These are phyloP conservation scores for Oncopodura yosiiana DNA, from an alignment of 1,140 invertebrate species.

Conservation along the genomic window DNA sequence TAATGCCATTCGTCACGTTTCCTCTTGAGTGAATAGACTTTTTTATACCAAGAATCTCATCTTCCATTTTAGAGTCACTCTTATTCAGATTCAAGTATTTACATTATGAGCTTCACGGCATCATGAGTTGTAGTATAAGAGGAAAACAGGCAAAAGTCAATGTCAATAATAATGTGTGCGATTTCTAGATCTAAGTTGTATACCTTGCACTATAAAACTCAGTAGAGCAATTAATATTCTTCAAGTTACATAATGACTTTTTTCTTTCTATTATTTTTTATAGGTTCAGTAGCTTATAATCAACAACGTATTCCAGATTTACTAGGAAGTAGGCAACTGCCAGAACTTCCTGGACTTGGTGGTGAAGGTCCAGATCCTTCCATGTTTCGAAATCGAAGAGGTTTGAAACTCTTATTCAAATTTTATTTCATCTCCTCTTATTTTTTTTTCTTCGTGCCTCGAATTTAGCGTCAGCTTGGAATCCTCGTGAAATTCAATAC, in stretches of 20 bases:
- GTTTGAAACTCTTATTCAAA: background rate
- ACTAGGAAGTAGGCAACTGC: slow-evolving; percentile 26
- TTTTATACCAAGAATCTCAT: too few relatives aligned
- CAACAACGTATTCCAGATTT: slow-evolving; percentile 25
- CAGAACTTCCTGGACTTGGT: slow-evolving; percentile 31
- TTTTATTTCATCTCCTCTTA: background rate
- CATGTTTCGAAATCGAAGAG: slow-evolving; percentile 31
- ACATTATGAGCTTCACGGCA: background rate
- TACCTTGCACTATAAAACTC: background rate
- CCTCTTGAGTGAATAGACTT: too few relatives aligned
- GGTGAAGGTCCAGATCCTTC: slow-evolving; percentile 25
- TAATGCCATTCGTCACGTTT: too few relatives aligned
- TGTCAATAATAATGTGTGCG: background rate
- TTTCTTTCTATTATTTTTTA: slow-evolving; percentile 7
- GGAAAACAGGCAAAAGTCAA: background rate
- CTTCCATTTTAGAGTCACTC: too few relatives aligned
- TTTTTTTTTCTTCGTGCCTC: too few relatives aligned
- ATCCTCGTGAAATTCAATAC: slow-evolving; percentile 32
- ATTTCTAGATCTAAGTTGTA: background rate
- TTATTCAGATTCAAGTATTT: background rate
- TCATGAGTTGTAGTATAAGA: background rate
- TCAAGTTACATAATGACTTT: background rate
- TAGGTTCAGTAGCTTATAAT: slow-evolving; percentile 31
- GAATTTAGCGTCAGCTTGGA: slow-evolving; percentile 35
- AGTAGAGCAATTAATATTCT: background rate